Conservation (phyloP, 2,797 vertebrate genomes). For the Enteromius paludinosus region DNA sequence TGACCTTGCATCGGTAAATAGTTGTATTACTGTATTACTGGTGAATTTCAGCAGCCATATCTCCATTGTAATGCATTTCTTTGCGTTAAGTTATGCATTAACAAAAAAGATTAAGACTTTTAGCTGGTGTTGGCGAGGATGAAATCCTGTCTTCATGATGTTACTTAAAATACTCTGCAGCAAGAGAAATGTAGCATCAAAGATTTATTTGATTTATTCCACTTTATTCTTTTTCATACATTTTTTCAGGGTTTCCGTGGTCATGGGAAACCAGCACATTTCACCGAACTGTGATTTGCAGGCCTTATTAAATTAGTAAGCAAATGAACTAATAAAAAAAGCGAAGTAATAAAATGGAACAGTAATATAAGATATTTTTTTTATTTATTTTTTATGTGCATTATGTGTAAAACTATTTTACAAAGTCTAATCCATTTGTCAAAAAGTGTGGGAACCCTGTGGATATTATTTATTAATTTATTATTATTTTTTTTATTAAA, state of each 20-base stretch:
- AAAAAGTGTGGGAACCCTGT: not conserved
- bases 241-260: not conserved
- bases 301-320: not conserved
- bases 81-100: constrained; percentile 8
- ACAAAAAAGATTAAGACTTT: not conserved
- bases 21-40: constrained; percentile 60
- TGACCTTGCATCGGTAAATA: constrained; percentile 70
- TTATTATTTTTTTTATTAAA: constrained; percentile 2
- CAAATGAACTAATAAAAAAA: not conserved
- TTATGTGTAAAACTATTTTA: not conserved
- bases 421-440: not conserved
- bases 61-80: constrained; percentile 40
- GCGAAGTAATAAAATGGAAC: not conserved
- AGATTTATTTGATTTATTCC: constrained; percentile 23
- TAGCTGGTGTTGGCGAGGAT: not conserved
- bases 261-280: not conserved
- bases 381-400: no score
- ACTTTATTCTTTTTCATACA: not conserved
- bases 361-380: no score
- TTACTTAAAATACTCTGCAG: constrained; percentile 25
- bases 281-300: not conserved
- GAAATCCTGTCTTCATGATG: not conserved
- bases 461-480: not conserved
- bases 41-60: constrained; percentile 60
- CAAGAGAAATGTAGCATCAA: constrained; percentile 1